Evolutionary conservation across 2,113 vertebrate species (phyloP).

Genomic region (Accipiter virgatus): DNA sequence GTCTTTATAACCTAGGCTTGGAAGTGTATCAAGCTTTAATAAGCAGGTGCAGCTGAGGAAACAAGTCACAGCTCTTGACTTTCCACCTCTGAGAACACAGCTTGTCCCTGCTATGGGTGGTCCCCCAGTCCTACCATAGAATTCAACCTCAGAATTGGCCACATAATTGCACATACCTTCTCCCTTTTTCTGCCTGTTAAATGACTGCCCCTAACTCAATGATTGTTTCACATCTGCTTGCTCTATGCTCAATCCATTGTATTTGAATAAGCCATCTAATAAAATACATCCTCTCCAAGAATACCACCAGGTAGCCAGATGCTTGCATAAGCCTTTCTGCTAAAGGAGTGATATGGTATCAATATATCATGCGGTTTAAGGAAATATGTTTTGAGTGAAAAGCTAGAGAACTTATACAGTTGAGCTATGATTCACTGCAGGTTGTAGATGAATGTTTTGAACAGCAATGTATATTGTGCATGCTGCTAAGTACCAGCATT

Average conservation of each 20-base stretch:
- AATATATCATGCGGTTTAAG: not conserved
- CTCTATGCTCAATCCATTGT: not conserved
- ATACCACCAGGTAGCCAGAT: not conserved
- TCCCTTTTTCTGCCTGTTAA: not conserved
- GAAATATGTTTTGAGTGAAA: not conserved
- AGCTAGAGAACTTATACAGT: not conserved
- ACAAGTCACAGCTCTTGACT: not conserved
- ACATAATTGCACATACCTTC: not conserved
- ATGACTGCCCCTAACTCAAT: not conserved
- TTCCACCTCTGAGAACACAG: not conserved
- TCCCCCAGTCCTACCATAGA: not conserved
- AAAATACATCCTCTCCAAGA: not conserved
- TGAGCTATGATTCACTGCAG: not conserved
- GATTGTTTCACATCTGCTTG: not conserved
- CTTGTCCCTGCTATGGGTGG: not conserved
- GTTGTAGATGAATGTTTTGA: not conserved
- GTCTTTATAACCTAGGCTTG: not conserved
- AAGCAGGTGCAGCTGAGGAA: not conserved
- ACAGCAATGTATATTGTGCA: not conserved
- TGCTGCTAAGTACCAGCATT: not conserved
- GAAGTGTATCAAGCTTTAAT: not conserved
- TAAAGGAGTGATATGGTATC: not conserved
- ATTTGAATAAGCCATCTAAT: not conserved
- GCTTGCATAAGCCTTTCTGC: not conserved
- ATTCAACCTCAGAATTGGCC: not conserved